Evolutionary conservation across 2,888 invertebrate species (phyloP), one percentile per base, ranked within the genome.

Genomic region (Ennomos quercinarius): DNA sequence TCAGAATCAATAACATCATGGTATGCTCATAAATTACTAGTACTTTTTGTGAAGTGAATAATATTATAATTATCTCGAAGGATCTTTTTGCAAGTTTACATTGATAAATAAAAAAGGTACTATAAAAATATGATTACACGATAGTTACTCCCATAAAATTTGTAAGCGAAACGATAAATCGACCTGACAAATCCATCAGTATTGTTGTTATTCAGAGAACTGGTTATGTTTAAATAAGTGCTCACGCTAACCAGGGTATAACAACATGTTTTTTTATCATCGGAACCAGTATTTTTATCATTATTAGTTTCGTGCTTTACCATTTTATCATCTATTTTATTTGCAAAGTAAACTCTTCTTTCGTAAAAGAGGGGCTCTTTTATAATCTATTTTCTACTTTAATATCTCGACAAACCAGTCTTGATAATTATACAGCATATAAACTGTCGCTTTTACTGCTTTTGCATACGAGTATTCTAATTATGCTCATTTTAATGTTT

Each of bases 371-470:
- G 42, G 47, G 10, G 47, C n/a, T 27, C n/a, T n/a, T 10, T 48
- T 39, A 35, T 39, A 43, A 45, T 44, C 40, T 17, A 40, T 45
- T 57, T 57, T 10, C n/a, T 38, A 43, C 12, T 27, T 12, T 43
- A 27, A 27, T 27, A 13, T 11, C 35, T 43, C 9, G 17, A 40
- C 41, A 8, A 53, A 48, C 39, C 45, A 40, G 43, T 36, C 10
- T 44, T 34, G 41, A 36, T 44, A 53, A 48, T 48, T 42, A 52
- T 48, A 27, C 37, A 12, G 46, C 36, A 45, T 46, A 47, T 38
- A 43, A 52, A 42, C 34, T 52, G 57, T 51, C 47, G 52, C 42
- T 58, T 58, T 51, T 58, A 42, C 39, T 6, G 17, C 43, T 35
- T 47, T 44, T 48, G 39, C 51, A 52, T 52, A 46, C 40, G 37